These are phyloP conservation scores for Taenioides sp. DNA, from an alignment of 2,797 vertebrate species.

Conservation along the genomic window DNA sequence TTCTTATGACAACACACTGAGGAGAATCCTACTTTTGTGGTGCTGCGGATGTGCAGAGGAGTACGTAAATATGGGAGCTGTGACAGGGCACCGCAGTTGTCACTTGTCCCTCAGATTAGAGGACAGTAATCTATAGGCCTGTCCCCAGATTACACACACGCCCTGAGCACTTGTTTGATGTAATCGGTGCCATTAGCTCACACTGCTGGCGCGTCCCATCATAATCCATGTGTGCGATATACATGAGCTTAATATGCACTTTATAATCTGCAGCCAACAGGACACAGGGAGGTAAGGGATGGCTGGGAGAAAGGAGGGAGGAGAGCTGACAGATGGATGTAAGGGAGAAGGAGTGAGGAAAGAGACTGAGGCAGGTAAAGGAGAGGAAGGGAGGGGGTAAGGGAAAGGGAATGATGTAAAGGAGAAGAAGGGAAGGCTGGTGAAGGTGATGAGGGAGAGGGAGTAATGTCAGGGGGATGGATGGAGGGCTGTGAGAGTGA, in stretches of 20 bases:
- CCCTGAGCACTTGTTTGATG: slow-evolving; percentile 9
- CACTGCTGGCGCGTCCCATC: background rate
- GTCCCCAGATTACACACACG: background rate
- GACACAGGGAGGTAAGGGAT: background rate
- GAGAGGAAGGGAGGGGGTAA: too few species aligned
- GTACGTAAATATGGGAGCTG: background rate
- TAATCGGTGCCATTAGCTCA: slow-evolving; percentile 1
- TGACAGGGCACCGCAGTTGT: background rate
- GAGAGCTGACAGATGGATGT: too few species aligned
- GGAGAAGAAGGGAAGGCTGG: too few species aligned
- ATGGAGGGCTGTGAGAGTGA: too few species aligned
- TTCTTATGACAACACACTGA: too few species aligned
- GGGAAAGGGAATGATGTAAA: too few species aligned
- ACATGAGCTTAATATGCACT: background rate
- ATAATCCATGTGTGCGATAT: background rate
- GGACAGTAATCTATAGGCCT: slow-evolving; percentile 14
- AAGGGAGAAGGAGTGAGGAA: too few species aligned
- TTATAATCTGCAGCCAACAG: background rate
- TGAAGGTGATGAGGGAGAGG: too few species aligned
- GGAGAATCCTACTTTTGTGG: too few species aligned
- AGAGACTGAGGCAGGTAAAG: too few species aligned
- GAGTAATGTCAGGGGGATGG: too few species aligned
- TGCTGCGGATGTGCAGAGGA: too few species aligned
- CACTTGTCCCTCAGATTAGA: slow-evolving; percentile 11
- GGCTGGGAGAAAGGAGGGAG: background rate